Evolutionary conservation across 2,888 invertebrate species (phyloP).

Genomic region (Theretra japonica): DNA sequence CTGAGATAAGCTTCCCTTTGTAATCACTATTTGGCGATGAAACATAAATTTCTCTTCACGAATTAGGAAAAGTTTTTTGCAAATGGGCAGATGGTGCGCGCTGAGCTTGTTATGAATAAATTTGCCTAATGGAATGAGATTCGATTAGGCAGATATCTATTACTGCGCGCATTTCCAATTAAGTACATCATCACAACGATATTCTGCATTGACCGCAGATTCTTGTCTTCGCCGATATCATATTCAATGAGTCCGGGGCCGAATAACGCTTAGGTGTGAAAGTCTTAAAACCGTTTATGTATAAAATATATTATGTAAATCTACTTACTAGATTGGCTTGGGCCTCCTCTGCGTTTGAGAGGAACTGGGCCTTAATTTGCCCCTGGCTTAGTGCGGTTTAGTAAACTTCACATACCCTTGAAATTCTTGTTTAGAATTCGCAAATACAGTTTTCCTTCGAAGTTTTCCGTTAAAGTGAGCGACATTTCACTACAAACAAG

Average conservation of each 20-base stretch:
- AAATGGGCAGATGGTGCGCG: conserved; percentile 45
- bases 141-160: conserved; percentile 51
- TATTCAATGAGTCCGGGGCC: neutral
- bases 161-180: conserved; percentile 45
- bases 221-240: conserved; percentile 23
- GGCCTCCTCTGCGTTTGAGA: too few species aligned
- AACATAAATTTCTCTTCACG: conserved; percentile 31
- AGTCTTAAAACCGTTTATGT: neutral
- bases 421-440: too few species aligned
- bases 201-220: conserved; percentile 32
- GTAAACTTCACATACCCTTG: too few species aligned
- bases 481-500: too few species aligned
- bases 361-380: too few species aligned
- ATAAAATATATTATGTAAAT: conserved; percentile 3
- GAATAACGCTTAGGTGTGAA: neutral
- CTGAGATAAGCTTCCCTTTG: conserved; percentile 25
- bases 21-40: conserved; percentile 30
- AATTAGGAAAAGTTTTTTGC: conserved; percentile 45
- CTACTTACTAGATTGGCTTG: neutral
- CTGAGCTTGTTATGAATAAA: conserved; percentile 53
- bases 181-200: conserved; percentile 38
- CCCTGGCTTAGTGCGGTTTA: too few species aligned
- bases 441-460: too few species aligned
- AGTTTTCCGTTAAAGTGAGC: too few species aligned
- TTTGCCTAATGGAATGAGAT: conserved; percentile 56